Conservation (phyloP, 2,888 invertebrate species). For the Endotricha flammealis region DNA sequence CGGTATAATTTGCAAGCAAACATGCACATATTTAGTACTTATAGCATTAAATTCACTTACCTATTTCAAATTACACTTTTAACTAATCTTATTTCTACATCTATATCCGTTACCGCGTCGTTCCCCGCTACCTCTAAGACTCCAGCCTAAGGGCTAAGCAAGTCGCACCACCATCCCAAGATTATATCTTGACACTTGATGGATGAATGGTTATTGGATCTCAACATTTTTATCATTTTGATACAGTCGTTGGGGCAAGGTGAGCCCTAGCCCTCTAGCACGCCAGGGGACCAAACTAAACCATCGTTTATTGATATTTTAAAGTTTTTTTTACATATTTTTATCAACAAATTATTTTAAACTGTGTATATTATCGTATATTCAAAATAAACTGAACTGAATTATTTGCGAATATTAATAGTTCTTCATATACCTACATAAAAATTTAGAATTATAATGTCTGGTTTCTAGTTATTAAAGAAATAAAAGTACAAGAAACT, state of each 20-base stretch:
- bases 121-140: slow-evolving; percentile 17
- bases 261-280: slow-evolving; percentile 34
- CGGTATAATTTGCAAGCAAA: no score
- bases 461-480: no score
- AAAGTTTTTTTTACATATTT: slow-evolving; percentile 21
- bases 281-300: slow-evolving; percentile 44
- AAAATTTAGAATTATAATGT: no score
- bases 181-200: slow-evolving; percentile 86
- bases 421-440: no score
- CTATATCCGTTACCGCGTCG: neutral
- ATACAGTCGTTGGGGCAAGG: slow-evolving; percentile 69
- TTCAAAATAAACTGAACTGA: no score
- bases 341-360: slow-evolving; percentile 3
- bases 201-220: slow-evolving; percentile 89
- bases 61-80: no score
- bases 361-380: no score
- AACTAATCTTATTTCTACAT: no score
- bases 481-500: no score
- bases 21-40: no score
- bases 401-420: no score
- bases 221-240: slow-evolving; percentile 81
- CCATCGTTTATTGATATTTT: slow-evolving; percentile 36
- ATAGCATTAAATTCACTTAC: no score
- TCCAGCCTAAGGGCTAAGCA: slow-evolving; percentile 67
- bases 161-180: slow-evolving; percentile 74